Evolutionary conservation across 2,888 invertebrate genomes (phyloP), one percentile per base, ranked within the genome.

Genomic region (Pachliopta kotzebuea): DNA sequence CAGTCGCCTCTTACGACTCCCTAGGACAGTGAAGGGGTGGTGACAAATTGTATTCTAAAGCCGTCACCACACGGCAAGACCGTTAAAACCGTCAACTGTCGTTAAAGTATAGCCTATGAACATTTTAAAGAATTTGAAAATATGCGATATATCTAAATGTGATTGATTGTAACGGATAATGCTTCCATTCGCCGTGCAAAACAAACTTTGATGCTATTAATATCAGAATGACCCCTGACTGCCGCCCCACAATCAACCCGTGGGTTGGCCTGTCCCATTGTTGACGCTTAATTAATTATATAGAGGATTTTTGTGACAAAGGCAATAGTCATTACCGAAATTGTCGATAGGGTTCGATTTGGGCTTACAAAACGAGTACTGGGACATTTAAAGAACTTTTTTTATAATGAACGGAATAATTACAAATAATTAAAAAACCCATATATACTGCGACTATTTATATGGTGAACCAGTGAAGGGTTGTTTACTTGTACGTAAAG

Each of bases 281-380:
- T 83, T 83, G 83, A 83, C 85, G 84, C 86, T 88, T 88, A 88
- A 88, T 88, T 88, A 88, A 88, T 88, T 88, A 88, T 83, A 80
- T 77, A 72, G 76, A 74, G 73, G 76, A 79, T 78, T 77, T 74
- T 73, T 71, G 72, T 74, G 56, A 60, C 71, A 70, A 71, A 76
- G 75, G 76, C 76, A 76, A 80, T 82, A 82, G 81, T 85, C 78
- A 86, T 86, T 85, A 85, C 73, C 72, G 73, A 77, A 83, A 86
- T 84, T 85, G 79, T 81, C 83, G 78, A 56, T 57, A 60, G 53
- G 45, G 65, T 61, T 65, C 26, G 29, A 80, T 76, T 77, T 76
- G 76, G 77, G 75, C 75, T 78, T 73, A 72, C 69, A 14, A 52
- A 18, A 50, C 50, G 29, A 45, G 2, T 26, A 53, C n/a, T 11